Evolutionary conservation across 1,140 invertebrate species (phyloP), one percentile per base, ranked within the genome.

Genomic region (Heliconius nattereri): DNA sequence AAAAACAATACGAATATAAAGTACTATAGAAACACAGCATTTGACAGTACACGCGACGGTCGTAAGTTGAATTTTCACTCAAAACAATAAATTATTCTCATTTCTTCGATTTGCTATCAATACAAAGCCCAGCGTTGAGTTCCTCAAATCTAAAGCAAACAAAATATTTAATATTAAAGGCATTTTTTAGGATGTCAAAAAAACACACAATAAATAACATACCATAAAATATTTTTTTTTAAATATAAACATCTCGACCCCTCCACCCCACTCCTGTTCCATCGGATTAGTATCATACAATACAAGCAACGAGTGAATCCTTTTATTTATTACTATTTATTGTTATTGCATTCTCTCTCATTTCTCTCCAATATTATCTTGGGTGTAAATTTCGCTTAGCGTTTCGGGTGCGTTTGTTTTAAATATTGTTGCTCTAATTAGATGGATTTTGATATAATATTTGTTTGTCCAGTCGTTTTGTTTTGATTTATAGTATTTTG

Each of bases 311-410:
- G 91, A 89, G 87, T 90, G 93, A 95, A 95, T 94, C 94, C 94
- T 94, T 94, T 95, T 95, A 94, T 95, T 95, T 95, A 95, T 95
- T 92, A 89, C 92, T 93, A 92, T 94, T 94, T 95, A 95, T 95
- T 95, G 92, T 94, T 94, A 94, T 94, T 94, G 92, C 94, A 94
- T 94, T 91, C 86, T 85, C 89, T 91, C 89, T 91, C 91, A 93
- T 93, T 92, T 89, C 91, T 92, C 92, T 90, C 90, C 93, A 92
- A 93, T 94, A 94, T 92, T 91, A 91, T 92, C 90, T 92, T 92
- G 85, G 85, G 85, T 90, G 90, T 92, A 94, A 92, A 93, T 93
- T 90, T 89, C 86, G 88, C 90, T 92, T 91, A 91, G 83, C 87
- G 90, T 90, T 91, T 88, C 78, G 85, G 86, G 74, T 85, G 84